phyloP scores from a whole-genome alignment of 2,888 invertebrate genomes.

The Megalurothrips usitatus region DNA sequence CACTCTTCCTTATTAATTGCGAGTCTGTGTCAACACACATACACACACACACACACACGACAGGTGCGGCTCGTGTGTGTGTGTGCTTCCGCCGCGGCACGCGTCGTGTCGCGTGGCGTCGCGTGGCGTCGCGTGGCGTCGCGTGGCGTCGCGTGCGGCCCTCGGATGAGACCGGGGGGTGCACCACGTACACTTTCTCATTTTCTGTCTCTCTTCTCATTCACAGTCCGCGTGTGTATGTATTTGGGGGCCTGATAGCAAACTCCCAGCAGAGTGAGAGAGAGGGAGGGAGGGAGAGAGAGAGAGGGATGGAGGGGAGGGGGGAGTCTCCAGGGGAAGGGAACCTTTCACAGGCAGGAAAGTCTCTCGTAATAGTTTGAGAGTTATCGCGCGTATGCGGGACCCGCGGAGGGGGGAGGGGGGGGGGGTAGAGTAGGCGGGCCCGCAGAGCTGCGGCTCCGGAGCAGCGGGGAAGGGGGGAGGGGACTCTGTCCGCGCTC shows the following conservation, averaged over 20 bases:
- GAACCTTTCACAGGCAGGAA: constrained; percentile 24
- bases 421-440: neutral
- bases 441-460: no score
- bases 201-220: constrained; percentile 20
- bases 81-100: no score
- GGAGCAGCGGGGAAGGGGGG: no score
- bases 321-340: neutral
- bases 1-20: no score
- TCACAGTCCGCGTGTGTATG: neutral
- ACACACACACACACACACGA: no score
- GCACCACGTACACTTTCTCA: constrained; percentile 13
- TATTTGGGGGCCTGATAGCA: no score
- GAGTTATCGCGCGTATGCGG: constrained; percentile 13
- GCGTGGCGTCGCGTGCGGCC: neutral
- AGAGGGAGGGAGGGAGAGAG: neutral
- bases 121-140: neutral
- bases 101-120: neutral
- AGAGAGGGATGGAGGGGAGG: neutral
- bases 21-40: no score
- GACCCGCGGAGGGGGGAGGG: neutral
- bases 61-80: no score
- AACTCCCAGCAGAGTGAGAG: neutral
- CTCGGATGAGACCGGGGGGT: neutral
- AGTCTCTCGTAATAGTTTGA: constrained; percentile 21
- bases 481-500: no score